A percentile compares a stretch with the other conserved stretches of the same genome.
Conservation (phyloP, 2,797 vertebrate genomes). For the Catamblyrhynchus diadema region DNA sequence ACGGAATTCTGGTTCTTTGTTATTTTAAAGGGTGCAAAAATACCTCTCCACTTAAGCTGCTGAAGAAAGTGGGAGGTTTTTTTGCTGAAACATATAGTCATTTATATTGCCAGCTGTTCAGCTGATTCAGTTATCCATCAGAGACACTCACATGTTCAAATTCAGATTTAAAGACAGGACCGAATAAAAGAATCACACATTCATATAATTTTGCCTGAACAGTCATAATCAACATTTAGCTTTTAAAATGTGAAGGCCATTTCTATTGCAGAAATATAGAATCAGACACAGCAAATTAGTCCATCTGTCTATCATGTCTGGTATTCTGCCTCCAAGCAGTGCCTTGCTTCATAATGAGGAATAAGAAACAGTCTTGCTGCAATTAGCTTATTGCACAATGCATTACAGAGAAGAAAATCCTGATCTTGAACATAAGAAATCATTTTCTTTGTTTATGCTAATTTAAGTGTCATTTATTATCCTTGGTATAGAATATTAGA, state of each 20-base stretch:
- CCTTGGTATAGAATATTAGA: not conserved
- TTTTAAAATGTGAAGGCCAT: not conserved
- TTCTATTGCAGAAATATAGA: conserved; percentile 16
- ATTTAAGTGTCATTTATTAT: not conserved
- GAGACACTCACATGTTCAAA: not conserved
- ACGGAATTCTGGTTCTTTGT: not conserved
- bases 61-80: not conserved
- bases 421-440: not conserved
- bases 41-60: not conserved
- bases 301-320: conserved; percentile 24
- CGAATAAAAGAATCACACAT: not conserved
- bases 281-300: conserved; percentile 13
- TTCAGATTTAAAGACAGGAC: not conserved
- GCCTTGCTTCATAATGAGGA: not conserved
- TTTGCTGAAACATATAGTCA: not conserved
- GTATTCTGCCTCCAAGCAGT: conserved; percentile 45
- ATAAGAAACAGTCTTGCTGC: not conserved
- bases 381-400: conserved; percentile 16
- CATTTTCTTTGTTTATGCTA: not conserved
- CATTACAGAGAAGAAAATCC: conserved; percentile 1
- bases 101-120: not conserved
- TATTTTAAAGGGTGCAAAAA: not conserved
- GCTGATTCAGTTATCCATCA: not conserved
- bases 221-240: not conserved
- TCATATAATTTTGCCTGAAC: not conserved